Evolutionary conservation across 2,113 vertebrate genomes (phyloP).

Genomic region (Calyptomena viridis): DNA sequence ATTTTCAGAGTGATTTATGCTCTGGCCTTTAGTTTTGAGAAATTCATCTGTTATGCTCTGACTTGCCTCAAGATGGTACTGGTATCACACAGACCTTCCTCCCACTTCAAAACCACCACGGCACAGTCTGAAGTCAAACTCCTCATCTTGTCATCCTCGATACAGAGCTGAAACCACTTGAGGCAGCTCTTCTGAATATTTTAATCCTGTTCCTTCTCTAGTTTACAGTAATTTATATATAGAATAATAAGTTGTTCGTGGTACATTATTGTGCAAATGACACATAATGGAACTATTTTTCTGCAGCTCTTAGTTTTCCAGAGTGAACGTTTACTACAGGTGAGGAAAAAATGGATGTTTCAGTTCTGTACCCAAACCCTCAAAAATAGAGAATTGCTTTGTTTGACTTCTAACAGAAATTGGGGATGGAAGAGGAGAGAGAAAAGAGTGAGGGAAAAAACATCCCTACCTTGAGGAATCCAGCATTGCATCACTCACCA

Average conservation of each 20-base stretch:
- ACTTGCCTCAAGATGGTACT: conserved; percentile 72
- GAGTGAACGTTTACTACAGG: neutral
- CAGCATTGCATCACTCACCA: neutral
- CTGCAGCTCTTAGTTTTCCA: neutral
- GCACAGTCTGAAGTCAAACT: neutral
- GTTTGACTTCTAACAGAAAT: neutral
- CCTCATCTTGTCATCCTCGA: neutral
- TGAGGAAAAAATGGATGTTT: neutral
- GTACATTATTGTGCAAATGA: neutral
- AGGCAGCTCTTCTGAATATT: neutral
- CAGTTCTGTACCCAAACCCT: neutral
- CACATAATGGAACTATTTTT: neutral
- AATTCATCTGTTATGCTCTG: neutral
- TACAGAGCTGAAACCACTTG: neutral
- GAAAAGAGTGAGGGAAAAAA: neutral
- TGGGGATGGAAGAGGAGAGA: neutral
- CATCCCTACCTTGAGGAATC: neutral
- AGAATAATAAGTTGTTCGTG: neutral
- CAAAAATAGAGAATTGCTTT: neutral
- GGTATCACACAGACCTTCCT: neutral
- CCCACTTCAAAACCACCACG: neutral
- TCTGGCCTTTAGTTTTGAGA: neutral
- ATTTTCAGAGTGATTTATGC: neutral
- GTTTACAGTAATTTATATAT: neutral
- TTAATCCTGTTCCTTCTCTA: neutral